phyloP scores from a whole-genome alignment of 2,888 invertebrate species.

The Doris montereyensis region DNA sequence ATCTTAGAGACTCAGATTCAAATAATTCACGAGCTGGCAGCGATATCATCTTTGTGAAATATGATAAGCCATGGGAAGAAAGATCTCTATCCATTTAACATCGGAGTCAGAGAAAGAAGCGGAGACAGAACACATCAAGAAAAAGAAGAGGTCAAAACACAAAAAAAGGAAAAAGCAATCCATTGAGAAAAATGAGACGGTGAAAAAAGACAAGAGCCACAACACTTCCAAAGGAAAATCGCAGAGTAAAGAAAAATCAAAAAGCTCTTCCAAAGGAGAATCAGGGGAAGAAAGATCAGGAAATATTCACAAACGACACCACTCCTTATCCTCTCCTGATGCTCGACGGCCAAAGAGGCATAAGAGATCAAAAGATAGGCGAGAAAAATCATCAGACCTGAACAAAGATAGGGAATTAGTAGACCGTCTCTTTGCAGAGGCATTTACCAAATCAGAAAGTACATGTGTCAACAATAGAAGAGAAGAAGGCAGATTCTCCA shows the following conservation, averaged over 20 bases:
- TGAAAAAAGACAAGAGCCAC: constrained; percentile 10
- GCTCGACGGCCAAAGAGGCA: constrained; percentile 16
- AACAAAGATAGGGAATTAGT: constrained; percentile 43
- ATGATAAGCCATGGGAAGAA: constrained; percentile 80
- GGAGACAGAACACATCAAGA: constrained; percentile 37
- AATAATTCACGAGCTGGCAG: constrained; percentile 50
- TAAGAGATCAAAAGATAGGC: constrained; percentile 24
- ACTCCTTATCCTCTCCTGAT: neutral
- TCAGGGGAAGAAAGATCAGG: constrained; percentile 12
- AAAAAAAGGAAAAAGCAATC: constrained; percentile 44
- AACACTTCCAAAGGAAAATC: constrained; percentile 24
- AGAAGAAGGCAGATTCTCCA: neutral
- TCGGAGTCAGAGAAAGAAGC: constrained; percentile 33
- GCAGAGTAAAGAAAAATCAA: neutral
- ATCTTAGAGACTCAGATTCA: constrained; percentile 43
- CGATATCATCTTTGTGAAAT: constrained; percentile 76
- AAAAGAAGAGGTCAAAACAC: constrained; percentile 42
- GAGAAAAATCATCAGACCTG: neutral
- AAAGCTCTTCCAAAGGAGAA: neutral
- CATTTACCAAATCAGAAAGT: too few species aligned
- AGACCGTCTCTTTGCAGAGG: constrained; percentile 39
- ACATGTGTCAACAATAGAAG: too few species aligned
- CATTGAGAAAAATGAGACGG: neutral
- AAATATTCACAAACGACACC: neutral
- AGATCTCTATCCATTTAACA: constrained; percentile 76